Percentiles rank a stretch among this genome's conserved stretches.
Conservation (phyloP, 2,888 invertebrate species). For the Gymnocheta viridis region DNA sequence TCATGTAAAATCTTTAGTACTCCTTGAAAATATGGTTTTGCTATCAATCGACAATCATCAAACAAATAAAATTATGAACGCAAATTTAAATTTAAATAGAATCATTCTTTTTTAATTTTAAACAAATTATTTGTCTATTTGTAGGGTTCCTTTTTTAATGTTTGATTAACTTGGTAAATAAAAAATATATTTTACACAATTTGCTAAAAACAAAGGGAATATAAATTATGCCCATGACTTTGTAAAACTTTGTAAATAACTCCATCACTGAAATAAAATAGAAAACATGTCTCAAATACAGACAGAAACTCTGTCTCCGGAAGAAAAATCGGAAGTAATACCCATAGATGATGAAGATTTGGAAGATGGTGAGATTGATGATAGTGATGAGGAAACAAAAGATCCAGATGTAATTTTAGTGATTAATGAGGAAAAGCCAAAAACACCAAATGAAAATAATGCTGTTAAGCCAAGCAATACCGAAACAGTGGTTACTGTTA, state of each 20-base stretch:
- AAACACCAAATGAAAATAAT: conserved; percentile 28
- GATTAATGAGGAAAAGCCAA: conserved; percentile 3
- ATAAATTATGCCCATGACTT: conserved; percentile 22
- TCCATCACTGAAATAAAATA: conserved; percentile 20
- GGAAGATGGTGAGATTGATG: conserved; percentile 94
- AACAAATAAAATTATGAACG: conserved; percentile 3
- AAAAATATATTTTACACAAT: conserved; percentile 11
- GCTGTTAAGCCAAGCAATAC: neutral
- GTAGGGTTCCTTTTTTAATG: conserved; percentile 44
- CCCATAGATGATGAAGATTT: conserved; percentile 84
- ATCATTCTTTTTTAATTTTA: neutral
- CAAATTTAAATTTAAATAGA: conserved; percentile 19
- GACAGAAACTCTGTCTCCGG: conserved; percentile 15
- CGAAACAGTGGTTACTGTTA: conserved; percentile 41
- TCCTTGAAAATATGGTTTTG: no score
- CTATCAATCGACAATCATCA: conserved; percentile 23
- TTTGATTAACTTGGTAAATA: conserved; percentile 21
- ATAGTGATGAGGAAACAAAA: conserved; percentile 82
- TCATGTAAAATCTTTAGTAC: no score
- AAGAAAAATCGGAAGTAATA: conserved; percentile 38
- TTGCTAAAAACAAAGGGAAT: conserved; percentile 13
- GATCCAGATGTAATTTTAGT: conserved; percentile 41
- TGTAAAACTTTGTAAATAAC: conserved; percentile 29
- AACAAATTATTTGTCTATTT: conserved; percentile 28
- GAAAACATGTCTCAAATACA: conserved; percentile 64